Evolutionary conservation across 2,888 invertebrate species (phyloP).

Genomic region (Phortica magna): DNA sequence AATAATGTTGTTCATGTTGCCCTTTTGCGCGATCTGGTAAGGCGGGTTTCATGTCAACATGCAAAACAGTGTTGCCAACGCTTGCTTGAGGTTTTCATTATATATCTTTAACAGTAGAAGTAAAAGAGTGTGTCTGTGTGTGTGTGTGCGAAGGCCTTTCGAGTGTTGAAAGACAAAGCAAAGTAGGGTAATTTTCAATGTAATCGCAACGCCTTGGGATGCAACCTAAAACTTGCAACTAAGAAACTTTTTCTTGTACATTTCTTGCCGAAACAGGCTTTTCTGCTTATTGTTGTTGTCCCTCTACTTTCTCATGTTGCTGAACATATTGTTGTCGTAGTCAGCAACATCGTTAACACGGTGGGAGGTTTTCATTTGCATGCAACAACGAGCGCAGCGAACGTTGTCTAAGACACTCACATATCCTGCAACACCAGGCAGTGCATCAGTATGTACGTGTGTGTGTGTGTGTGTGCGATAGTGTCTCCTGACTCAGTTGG

Average conservation of each 20-base stretch:
- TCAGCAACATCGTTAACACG: conserved; percentile 1
- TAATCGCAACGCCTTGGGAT: conserved; percentile 61
- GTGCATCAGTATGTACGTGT: background rate
- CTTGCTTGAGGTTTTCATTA: conserved; percentile 35
- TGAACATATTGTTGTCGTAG: background rate
- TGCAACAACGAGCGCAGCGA: conserved; percentile 4
- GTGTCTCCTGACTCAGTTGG: conserved; percentile 14
- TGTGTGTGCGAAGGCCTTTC: background rate
- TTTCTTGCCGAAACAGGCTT: background rate
- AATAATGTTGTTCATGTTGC: background rate
- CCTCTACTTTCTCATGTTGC: background rate
- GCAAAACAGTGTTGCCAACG: conserved; percentile 34
- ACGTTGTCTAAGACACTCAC: conserved; percentile 11
- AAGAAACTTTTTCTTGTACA: conserved; percentile 23
- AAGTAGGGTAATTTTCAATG: conserved; percentile 73
- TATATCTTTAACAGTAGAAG: conserved; percentile 45
- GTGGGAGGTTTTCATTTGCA: conserved; percentile 30
- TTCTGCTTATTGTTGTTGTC: background rate
- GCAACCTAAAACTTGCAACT: conserved; percentile 31
- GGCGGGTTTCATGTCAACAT: conserved; percentile 7
- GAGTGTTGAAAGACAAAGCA: conserved; percentile 14
- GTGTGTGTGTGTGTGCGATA: background rate
- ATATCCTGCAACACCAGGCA: background rate
- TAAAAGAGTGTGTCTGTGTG: background rate
- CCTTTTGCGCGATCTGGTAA: conserved; percentile 3